Conservation (phyloP, 2,888 invertebrate species). For the Frankliniella fusca region DNA sequence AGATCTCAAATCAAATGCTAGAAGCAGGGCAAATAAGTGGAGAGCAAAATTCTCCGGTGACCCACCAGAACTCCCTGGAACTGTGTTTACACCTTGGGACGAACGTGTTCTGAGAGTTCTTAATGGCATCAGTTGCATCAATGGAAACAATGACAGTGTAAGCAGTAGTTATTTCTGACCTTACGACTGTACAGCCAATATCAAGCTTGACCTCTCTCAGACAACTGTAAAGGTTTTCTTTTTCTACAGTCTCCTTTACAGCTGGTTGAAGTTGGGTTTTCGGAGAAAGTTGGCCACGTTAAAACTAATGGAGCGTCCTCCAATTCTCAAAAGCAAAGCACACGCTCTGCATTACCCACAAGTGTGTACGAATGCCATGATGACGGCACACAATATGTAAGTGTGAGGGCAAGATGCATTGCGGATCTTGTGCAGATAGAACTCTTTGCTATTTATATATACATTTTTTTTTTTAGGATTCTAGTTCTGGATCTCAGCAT, state of each 20-base stretch:
- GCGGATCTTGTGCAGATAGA: neutral
- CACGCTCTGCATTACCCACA: neutral
- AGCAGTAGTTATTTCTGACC: too few relatives aligned
- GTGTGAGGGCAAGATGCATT: neutral
- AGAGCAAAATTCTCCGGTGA: neutral
- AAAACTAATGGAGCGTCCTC: too few relatives aligned
- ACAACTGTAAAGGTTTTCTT: neutral
- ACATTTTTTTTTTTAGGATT: neutral
- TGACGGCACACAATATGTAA: neutral
- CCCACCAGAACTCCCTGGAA: neutral
- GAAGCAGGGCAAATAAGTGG: neutral
- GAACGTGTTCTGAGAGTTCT: neutral
- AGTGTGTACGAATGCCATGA: neutral
- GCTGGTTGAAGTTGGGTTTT: conserved; percentile 7
- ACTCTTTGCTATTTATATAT: neutral
- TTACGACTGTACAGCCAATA: too few relatives aligned
- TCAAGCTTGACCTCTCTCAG: too few relatives aligned
- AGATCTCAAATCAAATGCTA: neutral
- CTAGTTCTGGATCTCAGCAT: neutral
- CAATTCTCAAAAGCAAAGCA: neutral
- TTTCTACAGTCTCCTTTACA: neutral
- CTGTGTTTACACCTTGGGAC: neutral
- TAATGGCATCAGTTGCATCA: neutral
- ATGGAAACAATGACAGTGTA: neutral
- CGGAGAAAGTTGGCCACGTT: neutral